phyloP scores from a whole-genome alignment of 2,113 vertebrate species.

The Anser cygnoides region DNA sequence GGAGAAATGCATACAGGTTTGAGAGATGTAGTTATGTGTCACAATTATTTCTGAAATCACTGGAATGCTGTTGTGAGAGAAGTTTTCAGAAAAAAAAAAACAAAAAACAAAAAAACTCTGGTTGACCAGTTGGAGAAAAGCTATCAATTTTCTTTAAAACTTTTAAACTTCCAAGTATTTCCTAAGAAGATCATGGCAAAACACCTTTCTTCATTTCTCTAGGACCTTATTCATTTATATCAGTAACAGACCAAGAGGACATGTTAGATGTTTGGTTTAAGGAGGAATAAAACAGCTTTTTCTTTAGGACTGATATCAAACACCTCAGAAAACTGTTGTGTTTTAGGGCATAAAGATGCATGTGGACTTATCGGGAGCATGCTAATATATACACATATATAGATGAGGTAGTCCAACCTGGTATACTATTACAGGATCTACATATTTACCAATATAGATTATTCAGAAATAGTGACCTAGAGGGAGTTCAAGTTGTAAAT shows the following conservation, averaged over 20 bases:
- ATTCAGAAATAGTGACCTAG: not conserved
- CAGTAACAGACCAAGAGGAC: not conserved
- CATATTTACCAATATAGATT: not conserved
- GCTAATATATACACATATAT: not conserved
- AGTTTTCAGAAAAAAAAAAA: not conserved
- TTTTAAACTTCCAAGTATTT: not conserved
- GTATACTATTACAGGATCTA: not conserved
- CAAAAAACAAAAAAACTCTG: not conserved
- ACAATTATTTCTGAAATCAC: not conserved
- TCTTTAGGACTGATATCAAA: not conserved
- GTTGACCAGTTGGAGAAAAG: not conserved
- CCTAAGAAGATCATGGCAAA: not conserved
- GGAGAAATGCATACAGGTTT: not conserved
- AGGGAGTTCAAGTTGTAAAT: not conserved
- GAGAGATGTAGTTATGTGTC: not conserved
- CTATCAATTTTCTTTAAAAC: not conserved
- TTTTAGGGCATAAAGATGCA: not conserved
- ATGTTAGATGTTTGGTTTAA: not conserved
- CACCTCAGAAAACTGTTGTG: not conserved
- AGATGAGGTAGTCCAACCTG: not conserved
- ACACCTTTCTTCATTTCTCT: not conserved
- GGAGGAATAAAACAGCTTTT: not conserved
- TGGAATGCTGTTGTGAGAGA: not conserved
- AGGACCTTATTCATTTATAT: not conserved
- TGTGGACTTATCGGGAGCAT: not conserved